Percentiles rank a stretch among this genome's conserved stretches.
Evolutionary conservation across 1,140 invertebrate species (phyloP).

Genomic region (Drosophila nannoptera): DNA sequence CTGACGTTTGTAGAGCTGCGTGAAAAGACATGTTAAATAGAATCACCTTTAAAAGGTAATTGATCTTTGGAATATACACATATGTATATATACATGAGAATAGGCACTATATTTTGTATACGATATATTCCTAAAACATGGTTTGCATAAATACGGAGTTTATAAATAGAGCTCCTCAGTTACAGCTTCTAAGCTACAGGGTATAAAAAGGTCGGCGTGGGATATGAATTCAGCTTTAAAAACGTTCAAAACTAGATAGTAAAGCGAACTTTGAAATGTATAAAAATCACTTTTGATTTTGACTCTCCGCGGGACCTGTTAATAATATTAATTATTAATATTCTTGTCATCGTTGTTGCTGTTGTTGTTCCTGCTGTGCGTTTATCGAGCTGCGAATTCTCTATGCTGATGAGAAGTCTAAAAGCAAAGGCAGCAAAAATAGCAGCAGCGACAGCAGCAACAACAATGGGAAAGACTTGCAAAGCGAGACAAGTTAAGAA

Average conservation of each 20-base stretch:
- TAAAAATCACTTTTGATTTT: conserved; percentile 72
- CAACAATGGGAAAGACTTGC: conserved; percentile 14
- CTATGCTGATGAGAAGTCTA: conserved; percentile 46
- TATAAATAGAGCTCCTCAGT: no score
- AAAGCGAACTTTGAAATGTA: conserved; percentile 53
- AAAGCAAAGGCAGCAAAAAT: conserved; percentile 32
- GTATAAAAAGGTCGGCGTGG: neutral
- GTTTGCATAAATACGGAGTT: no score
- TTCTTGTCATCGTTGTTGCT: conserved; percentile 47
- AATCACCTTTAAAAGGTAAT: neutral
- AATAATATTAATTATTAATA: conserved; percentile 77
- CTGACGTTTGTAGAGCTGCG: conserved; percentile 17
- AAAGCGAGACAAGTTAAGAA: conserved; percentile 67
- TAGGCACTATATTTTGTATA: no score
- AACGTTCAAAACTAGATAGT: conserved; percentile 37
- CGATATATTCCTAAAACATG: no score
- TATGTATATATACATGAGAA: no score
- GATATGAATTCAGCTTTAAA: neutral
- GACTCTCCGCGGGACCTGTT: conserved; percentile 59
- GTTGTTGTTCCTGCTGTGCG: conserved; percentile 23
- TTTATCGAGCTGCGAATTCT: conserved; percentile 49
- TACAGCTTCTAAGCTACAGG: neutral
- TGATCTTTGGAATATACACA: neutral
- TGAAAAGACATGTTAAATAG: conserved; percentile 18
- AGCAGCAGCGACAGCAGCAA: conserved; percentile 29